phyloP scores from a whole-genome alignment of 2,888 invertebrate species.

The Acronicta aceris region DNA sequence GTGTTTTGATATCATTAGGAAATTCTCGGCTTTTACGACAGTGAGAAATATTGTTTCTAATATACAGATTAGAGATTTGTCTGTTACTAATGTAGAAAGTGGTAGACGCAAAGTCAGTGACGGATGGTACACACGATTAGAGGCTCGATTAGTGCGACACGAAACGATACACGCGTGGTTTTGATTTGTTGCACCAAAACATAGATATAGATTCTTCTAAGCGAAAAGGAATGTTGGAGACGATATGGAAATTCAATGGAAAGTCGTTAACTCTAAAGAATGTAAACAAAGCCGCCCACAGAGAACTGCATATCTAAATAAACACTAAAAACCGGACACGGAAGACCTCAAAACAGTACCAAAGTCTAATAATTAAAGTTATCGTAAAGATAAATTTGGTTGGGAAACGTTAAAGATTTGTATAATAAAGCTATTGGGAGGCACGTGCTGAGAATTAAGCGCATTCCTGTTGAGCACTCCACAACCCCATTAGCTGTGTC shows the following conservation, averaged over 20 bases:
- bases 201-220: conserved; percentile 42
- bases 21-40: conserved; percentile 78
- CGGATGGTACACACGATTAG: conserved; percentile 71
- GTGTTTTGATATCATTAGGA: conserved; percentile 86
- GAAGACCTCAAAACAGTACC: conserved; percentile 76
- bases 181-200: conserved; percentile 45
- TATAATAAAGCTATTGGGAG: conserved; percentile 80
- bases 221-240: conserved; percentile 35
- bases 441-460: conserved; percentile 79
- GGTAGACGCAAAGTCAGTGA: conserved; percentile 67
- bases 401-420: conserved; percentile 75
- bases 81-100: conserved; percentile 79
- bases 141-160: conserved; percentile 61
- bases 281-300: conserved; percentile 76
- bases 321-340: conserved; percentile 73
- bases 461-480: conserved; percentile 63
- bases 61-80: conserved; percentile 78
- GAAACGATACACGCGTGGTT: conserved; percentile 53
- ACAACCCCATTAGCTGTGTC: conserved; percentile 69
- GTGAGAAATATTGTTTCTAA: conserved; percentile 81
- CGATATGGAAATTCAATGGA: conserved; percentile 49
- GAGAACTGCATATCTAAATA: conserved; percentile 70
- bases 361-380: conserved; percentile 80
- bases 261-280: conserved; percentile 64
- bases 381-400: conserved; percentile 74